Evolutionary conservation across 2,888 invertebrate species (phyloP), one percentile per base, ranked within the genome.

Genomic region (Poecilobothrus nobilitatus): DNA sequence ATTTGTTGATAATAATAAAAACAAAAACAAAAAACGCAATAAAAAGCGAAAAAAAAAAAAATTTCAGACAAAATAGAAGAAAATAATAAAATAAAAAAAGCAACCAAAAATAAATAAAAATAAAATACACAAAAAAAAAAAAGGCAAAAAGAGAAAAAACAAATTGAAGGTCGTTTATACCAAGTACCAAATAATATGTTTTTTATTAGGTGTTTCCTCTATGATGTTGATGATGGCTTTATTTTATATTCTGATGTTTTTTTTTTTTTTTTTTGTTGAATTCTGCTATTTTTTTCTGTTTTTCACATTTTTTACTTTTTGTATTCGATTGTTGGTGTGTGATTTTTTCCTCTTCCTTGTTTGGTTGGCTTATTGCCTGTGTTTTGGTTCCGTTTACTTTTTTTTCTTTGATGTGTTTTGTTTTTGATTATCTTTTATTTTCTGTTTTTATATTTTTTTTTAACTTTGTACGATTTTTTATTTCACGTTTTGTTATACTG

Each of bases 321-420:
- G 67, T 63, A 69, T 69, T 68, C 68, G 27, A 61, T 69, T 66
- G 70, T 67, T 65, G 65, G 67, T 70, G 64, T 66, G 67, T 71
- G 69, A 70, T 72, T 68, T 68, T n/a, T 69, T 65, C 64, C 66
- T 70, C 71, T 71, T 72, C 70, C 72, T 72, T 70, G 70, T 70
- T 70, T 37, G 12, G 12, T 37, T 37, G 37, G 8, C 12, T 37
- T 37, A 37, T 37, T 27, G 27, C 27, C 27, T 27, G 27, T 27
- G 27, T 27, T 27, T 27, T 27, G 27, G 5, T 27, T 27, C 27
- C 27, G 27, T 27, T 27, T 27, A 27, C 27, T 27, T 5, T 4
- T 5, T 27, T 27, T n/a, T n/a, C n/a, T 27, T 27, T 27, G 27
- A 27, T 27, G 5, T 27, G 27, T 27, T 27, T 27, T n/a, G n/a